These are phyloP conservation scores for Acomys russatus DNA, from an alignment of 2,797 vertebrate genomes.

Conservation along the genomic window DNA sequence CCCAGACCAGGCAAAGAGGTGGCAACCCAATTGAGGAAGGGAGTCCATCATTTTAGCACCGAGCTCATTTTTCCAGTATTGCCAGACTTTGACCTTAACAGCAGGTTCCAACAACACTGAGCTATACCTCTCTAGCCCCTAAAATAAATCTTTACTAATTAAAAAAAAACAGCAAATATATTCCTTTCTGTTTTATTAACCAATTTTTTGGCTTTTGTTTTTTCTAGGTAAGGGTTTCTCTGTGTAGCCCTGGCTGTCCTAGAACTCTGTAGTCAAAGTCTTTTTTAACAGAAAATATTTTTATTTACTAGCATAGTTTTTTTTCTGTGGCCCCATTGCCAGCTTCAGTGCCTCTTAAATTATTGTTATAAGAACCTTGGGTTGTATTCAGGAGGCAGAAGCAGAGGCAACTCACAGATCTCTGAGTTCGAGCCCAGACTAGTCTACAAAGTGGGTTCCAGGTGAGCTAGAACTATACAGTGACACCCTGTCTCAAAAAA, in stretches of 20 bases:
- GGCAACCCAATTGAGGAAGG: too few relatives aligned
- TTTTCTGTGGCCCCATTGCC: neutral
- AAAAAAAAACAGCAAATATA: neutral
- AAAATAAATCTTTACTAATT: neutral
- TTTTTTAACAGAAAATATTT: neutral
- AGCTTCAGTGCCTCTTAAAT: constrained; percentile 41
- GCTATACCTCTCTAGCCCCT: neutral
- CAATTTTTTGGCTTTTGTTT: neutral
- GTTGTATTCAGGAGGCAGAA: neutral
- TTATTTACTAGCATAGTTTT: constrained; percentile 15
- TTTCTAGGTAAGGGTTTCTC: neutral
- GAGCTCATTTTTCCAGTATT: too few relatives aligned
- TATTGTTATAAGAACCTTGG: neutral
- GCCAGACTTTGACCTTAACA: too few relatives aligned
- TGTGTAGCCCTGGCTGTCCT: neutral
- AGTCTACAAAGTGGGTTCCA: neutral
- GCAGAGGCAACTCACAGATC: neutral
- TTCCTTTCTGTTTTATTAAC: constrained; percentile 31
- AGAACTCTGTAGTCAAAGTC: neutral
- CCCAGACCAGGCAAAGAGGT: too few relatives aligned
- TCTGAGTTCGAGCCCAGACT: neutral
- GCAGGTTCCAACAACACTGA: neutral
- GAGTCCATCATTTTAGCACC: too few relatives aligned
- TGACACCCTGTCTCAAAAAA: too few relatives aligned
- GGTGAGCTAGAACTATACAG: too few relatives aligned